Percentiles rank a stretch among this genome's conserved stretches.
These are phyloP conservation scores for Notospermus geniculatus DNA, from an alignment of 1,140 invertebrate genomes.

Conservation along the genomic window DNA sequence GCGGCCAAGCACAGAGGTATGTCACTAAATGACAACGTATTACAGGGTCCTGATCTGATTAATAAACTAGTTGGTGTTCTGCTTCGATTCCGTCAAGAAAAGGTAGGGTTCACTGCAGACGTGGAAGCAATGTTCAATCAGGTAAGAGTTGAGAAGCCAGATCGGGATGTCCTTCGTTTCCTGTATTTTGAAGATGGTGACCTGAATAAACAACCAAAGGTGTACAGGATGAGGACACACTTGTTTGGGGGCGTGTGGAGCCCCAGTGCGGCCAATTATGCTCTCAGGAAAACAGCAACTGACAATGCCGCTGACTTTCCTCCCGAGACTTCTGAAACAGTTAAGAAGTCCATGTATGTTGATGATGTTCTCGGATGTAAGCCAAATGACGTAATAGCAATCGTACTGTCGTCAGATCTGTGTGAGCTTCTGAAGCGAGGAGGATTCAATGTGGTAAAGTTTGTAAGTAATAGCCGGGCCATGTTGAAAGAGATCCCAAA, in stretches of 20 bases:
- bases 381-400: constrained; percentile 5
- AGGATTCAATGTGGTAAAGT: constrained; percentile 18
- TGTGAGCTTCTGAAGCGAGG: constrained; percentile 1
- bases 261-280: constrained; percentile 23
- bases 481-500: constrained; percentile 14
- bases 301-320: constrained; percentile 6
- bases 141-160: constrained; percentile 15
- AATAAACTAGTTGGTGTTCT: constrained; percentile 30
- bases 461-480: constrained; percentile 9
- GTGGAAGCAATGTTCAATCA: constrained; percentile 30
- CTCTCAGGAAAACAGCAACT: constrained; percentile 18
- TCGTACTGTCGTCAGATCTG: constrained; percentile 7
- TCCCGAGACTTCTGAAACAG: not conserved
- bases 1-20: constrained; percentile 21
- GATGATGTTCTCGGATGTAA: constrained; percentile 20
- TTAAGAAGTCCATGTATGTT: constrained; percentile 24
- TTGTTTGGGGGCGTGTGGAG: constrained; percentile 25
- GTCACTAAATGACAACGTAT: constrained; percentile 33
- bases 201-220: constrained; percentile 11
- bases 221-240: constrained; percentile 26
- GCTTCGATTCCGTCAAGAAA: constrained; percentile 24
- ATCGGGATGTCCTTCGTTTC: constrained; percentile 19
- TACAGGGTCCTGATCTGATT: constrained; percentile 49
- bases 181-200: constrained; percentile 22
- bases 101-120: constrained; percentile 25